These are phyloP conservation scores for Lucilia cuprina DNA, from an alignment of 1,140 invertebrate genomes.

Conservation along the genomic window DNA sequence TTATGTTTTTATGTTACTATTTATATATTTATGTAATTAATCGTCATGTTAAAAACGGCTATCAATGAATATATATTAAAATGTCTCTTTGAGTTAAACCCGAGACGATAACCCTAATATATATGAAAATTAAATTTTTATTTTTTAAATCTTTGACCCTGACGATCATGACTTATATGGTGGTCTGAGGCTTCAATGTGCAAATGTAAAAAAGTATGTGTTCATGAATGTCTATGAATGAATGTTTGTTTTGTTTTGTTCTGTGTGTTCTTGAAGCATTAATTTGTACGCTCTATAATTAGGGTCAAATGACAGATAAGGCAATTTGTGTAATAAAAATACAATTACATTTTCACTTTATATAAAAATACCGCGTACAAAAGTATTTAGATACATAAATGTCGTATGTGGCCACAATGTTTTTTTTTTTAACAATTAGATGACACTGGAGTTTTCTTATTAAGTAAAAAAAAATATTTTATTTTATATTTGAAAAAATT, in stretches of 20 bases:
- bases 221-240: background rate
- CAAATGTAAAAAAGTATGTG: background rate
- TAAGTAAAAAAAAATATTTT: background rate
- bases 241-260: background rate
- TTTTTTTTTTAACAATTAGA: background rate
- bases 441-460: background rate
- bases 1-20: no score
- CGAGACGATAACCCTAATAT: background rate
- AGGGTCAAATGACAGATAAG: background rate
- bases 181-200: background rate
- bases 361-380: background rate
- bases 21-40: no score
- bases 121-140: background rate
- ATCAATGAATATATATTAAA: no score
- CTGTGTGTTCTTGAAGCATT: background rate
- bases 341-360: background rate
- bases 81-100: no score
- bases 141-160: background rate
- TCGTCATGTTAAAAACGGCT: no score
- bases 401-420: background rate
- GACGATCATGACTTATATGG: background rate
- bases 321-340: background rate
- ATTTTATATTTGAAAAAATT: no score
- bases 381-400: no score
- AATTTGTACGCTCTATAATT: background rate